A percentile compares a stretch with the other conserved stretches of the same genome.
Evolutionary conservation across 2,888 invertebrate species (phyloP).

Genomic region (Drosophila recens): DNA sequence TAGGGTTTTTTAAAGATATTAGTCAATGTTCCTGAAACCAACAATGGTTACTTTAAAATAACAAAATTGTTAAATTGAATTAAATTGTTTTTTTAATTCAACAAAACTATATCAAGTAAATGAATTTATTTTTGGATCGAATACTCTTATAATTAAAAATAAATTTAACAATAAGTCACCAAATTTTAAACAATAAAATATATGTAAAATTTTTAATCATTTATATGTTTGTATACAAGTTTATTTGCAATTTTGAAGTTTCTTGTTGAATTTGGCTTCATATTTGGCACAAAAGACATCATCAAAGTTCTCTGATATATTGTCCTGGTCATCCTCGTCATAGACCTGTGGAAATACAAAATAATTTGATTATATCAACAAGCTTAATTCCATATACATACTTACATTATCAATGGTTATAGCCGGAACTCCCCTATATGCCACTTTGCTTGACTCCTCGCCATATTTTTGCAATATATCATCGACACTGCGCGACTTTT

Average conservation of each 20-base stretch:
- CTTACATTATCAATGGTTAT: constrained; percentile 80
- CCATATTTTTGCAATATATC: constrained; percentile 82
- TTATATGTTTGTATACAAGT: no score
- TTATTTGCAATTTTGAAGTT: constrained; percentile 36
- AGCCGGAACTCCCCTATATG: constrained; percentile 80
- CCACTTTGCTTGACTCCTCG: constrained; percentile 68
- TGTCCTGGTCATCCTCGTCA: constrained; percentile 22
- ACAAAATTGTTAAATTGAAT: no score
- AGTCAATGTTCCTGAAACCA: no score
- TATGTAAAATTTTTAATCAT: no score
- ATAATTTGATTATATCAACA: neutral
- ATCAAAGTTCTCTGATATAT: constrained; percentile 42
- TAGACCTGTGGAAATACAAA: constrained; percentile 33
- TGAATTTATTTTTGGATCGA: no score
- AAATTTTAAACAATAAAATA: no score
- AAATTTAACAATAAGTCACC: no score
- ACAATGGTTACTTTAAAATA: no score
- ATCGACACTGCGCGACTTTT: constrained; percentile 49
- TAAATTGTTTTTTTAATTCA: no score
- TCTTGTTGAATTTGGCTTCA: constrained; percentile 48
- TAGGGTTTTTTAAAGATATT: no score
- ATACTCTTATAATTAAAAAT: no score
- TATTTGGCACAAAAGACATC: constrained; percentile 51
- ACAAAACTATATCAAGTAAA: no score
- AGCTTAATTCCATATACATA: constrained; percentile 33